Evolutionary conservation across 2,797 vertebrate genomes (phyloP), one percentile per base, ranked within the genome.

Genomic region (Nasua narica): DNA sequence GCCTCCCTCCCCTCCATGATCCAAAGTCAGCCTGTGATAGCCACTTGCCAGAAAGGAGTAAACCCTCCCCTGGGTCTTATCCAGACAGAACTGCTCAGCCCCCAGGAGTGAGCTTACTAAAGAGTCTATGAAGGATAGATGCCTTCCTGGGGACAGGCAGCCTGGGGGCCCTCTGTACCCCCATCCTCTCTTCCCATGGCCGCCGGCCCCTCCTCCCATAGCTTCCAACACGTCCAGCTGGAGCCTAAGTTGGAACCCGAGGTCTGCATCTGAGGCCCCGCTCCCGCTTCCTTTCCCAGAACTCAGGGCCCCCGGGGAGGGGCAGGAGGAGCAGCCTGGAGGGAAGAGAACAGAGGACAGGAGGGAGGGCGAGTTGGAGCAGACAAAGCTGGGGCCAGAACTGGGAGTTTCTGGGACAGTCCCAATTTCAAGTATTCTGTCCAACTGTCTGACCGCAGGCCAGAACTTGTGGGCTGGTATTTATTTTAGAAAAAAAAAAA

Each of bases 231-330:
- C 82, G 43, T 76, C 95, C 95, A 94, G 91, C 95, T 97, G 96
- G 82, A 90, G 82, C 65, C 89, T 48, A 93, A 43, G 79, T 23
- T 67, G 67, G 83, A 95, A 89, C 83, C 87, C 70, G 93, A 94
- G 88, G 62, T 86, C 90, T 87, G 69, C 97, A 92, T 96, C 78
- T 37, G 86, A 95, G 88, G 96, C 95, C 90, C 94, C 32, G 70
- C 58, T 88, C 91, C 1, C 9, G 93, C 94, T 94, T 97, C 97
- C 96, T 97, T 97, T 98, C 97, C 97, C 97, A 97, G 97, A 97
- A 96, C 91, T 81, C 78, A 1, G 81, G 92, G 92, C 92, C 90
- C 95, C 88, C 86, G 29, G 78, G 95, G 86, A 95, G 93, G 84
- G 87, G 93, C 79, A 43, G 97, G 92, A 97, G 95, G 86, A 87